Evolutionary conservation across 2,888 invertebrate genomes (phyloP), one percentile per base, ranked within the genome.

Genomic region (Hydrotaea diabolus): DNA sequence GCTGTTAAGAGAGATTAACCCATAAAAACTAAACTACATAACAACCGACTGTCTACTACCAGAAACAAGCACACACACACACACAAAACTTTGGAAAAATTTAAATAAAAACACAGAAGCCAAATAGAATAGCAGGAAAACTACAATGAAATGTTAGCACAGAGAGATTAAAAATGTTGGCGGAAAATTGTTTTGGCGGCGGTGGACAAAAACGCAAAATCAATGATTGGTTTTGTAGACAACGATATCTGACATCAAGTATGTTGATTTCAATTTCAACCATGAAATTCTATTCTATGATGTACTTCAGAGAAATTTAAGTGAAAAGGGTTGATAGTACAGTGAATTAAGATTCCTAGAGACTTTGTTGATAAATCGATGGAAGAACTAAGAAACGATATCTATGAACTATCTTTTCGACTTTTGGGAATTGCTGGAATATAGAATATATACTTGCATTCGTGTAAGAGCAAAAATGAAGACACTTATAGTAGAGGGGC

Each of bases 171-270:
- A 49, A 26, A 26, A 59, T 26, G 23, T 15, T 31, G 31, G 17
- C 7, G 62, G 31, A 21, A 62, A n/a, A 62, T 62, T 62, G 31
- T 62, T 62, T 31, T 62, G 31, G n/a, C 31, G 62, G n/a, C 36
- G 4, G 59, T n/a, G 62, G 62, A 26, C 26, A 23, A 13, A 31
- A 31, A 31, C 43, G 26, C 23, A 23, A 31, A n/a, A 31, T 17
- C 62, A 31, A 31, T 62, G 62, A 62, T 62, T 62, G 62, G 62
- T 62, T 62, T 31, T 15, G 31, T 31, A 62, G 62, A 62, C 62
- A 59, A 59, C 19, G 0, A 17, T 26, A 59, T 4, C 11, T 59
- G 59, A 59, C 59, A 59, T 26, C 4, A 11, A 59, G 26, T 13
- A 9, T 59, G 8, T 21, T 21, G 59, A 59, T 59, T 59, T 59